Base-by-base conservation (phyloP, 2,888 invertebrate genomes). In the Apodemia hepburni region DNA sequence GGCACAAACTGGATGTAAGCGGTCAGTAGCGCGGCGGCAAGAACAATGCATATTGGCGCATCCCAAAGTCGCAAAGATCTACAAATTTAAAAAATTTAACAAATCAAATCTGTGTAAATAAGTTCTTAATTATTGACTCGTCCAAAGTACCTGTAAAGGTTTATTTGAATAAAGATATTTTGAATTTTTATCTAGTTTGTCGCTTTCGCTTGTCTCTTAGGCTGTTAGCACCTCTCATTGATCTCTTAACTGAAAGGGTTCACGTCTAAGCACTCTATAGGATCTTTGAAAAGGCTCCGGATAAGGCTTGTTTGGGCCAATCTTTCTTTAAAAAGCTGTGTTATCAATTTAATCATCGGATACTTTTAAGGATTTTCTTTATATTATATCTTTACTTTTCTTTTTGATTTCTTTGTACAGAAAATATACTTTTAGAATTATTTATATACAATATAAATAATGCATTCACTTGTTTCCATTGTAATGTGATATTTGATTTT, bases 301-400 rank as follows among this genome's bases (percentile, higher is more conserved):
- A 85, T 85, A 85, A 84, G 79, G 75, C 79, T 78, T 77, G 78
- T 79, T 80, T 77, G 77, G 77, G 74, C 76, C 79, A 80, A 82
- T 82, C 81, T 80, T 75, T 75, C 73, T 70, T 68, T 75, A 76
- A 78, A 79, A 76, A 81, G 77, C 76, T 75, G 73, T 75, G 75
- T 80, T 86, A 85, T 84, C 85, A 80, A 82, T 84, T 82, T 80
- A 84, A 85, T 85, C 85, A 83, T 82, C 75, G 71, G 75, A 77
- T 77, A 80, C 75, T 75, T 73, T 73, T 71, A 72, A 71, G 68
- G 67, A 64, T 68, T 70, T 68, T 77, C 73, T 73, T 71, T 69
- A 64, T 61, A 62, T 62, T 61, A 62, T 62, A 65, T 66, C 65
- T 63, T 58, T 63, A n/a, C 59, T 58, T 38, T 60, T 38, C 59